phyloP scores from a whole-genome alignment of 2,888 invertebrate species.

The Fragum whitleyi region DNA sequence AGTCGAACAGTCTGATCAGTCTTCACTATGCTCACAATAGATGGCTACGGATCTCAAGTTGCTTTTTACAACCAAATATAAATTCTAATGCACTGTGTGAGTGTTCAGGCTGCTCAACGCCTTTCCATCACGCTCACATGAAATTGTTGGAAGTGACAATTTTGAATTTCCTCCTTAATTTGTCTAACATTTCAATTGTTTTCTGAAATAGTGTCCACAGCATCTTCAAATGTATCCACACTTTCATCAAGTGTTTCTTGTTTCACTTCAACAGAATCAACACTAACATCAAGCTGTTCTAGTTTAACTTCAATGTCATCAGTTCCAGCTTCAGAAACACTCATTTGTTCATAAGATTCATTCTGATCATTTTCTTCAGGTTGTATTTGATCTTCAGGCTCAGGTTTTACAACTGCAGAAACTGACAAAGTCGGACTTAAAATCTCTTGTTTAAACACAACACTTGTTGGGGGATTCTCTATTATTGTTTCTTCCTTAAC shows the following conservation, averaged over 20 bases:
- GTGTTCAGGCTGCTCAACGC: too few relatives aligned
- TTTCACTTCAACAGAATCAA: slow-evolving; percentile 21
- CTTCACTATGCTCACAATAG: too few relatives aligned
- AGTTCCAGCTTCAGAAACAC: background rate
- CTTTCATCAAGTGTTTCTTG: slow-evolving; percentile 26
- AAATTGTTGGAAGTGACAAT: too few relatives aligned
- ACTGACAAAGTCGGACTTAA: slow-evolving; percentile 43
- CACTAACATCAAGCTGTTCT: slow-evolving; percentile 29
- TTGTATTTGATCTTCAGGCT: background rate
- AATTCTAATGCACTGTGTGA: too few relatives aligned
- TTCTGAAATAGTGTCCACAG: slow-evolving; percentile 27
- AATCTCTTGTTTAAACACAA: slow-evolving; percentile 49
- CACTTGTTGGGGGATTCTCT: slow-evolving; percentile 8
- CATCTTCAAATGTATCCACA: slow-evolving; percentile 47
- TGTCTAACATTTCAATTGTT: too few relatives aligned
- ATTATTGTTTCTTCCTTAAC: background rate
- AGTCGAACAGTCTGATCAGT: too few relatives aligned
- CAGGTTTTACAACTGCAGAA: slow-evolving; percentile 19
- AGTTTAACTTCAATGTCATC: slow-evolving; percentile 13
- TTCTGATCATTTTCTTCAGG: background rate
- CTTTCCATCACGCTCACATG: too few relatives aligned
- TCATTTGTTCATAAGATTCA: background rate
- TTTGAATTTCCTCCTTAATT: too few relatives aligned
- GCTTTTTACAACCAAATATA: too few relatives aligned
- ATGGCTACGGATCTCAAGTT: too few relatives aligned